phyloP scores from a whole-genome alignment of 2,113 vertebrate genomes.

The Formicarius rufipectus region DNA sequence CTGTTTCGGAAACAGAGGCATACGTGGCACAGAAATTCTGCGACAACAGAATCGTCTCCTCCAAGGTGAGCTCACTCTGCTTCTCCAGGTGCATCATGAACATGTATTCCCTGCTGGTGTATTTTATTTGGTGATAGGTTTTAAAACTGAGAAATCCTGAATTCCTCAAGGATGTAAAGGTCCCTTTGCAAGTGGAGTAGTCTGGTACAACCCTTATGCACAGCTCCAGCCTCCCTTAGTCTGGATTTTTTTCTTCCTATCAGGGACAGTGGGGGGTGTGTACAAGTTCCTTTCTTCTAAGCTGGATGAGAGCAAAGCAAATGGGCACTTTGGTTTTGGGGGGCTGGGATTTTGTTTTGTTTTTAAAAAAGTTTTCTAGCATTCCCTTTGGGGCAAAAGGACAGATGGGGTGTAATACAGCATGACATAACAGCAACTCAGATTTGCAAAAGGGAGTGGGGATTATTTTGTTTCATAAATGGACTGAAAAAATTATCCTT shows the following conservation, averaged over 20 bases:
- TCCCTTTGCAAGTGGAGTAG: not conserved
- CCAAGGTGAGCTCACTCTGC: conserved; percentile 84
- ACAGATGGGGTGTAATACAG: not conserved
- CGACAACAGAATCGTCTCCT: conserved; percentile 96
- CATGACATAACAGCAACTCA: not conserved
- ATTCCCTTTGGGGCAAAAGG: not conserved
- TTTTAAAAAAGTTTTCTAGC: not conserved
- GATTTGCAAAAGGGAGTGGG: not conserved
- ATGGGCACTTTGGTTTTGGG: fast-evolving
- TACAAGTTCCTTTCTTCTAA: not conserved
- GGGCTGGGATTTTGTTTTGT: not conserved
- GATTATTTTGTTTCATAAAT: not conserved
- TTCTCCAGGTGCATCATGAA: fast-evolving
- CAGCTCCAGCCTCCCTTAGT: not conserved
- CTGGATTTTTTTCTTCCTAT: not conserved
- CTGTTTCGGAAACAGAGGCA: conserved; percentile 75
- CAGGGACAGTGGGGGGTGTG: fast-evolving
- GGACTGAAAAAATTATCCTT: not conserved
- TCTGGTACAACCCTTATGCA: too few species aligned
- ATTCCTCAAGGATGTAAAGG: not conserved
- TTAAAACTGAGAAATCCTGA: not conserved
- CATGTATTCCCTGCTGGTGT: fast-evolving
- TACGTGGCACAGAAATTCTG: conserved; percentile 91
- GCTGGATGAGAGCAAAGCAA: not conserved
- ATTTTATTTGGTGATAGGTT: fast-evolving